Conservation (phyloP, 2,113 vertebrate genomes). For the Strigops habroptila region DNA sequence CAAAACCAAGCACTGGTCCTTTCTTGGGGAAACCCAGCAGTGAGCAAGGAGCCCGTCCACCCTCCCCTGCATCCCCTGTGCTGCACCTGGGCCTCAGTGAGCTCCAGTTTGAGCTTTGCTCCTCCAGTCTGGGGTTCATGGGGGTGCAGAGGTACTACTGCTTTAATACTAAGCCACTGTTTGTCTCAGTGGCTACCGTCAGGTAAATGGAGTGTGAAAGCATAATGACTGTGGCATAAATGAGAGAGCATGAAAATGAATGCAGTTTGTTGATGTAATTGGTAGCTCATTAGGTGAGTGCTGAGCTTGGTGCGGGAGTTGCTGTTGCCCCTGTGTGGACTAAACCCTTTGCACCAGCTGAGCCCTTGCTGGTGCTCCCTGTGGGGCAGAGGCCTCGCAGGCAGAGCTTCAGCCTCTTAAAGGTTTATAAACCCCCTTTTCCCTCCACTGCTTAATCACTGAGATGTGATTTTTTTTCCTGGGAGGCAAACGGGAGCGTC, state of each 20-base stretch:
- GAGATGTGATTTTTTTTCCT: not conserved
- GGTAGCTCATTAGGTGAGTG: conserved; percentile 29
- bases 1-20: not conserved
- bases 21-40: not conserved
- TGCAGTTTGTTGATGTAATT: conserved; percentile 37
- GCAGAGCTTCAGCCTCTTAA: not conserved
- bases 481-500: not conserved
- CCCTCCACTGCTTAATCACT: not conserved
- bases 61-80: accelerated
- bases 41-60: not conserved
- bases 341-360: not conserved
- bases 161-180: not conserved
- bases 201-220: conserved; percentile 53
- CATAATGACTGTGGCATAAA: not conserved
- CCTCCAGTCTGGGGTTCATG: not conserved
- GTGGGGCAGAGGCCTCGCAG: not conserved
- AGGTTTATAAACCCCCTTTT: not conserved
- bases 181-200: not conserved
- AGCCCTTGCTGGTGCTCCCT: not conserved
- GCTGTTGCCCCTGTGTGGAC: not conserved
- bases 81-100: not conserved
- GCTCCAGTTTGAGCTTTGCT: not conserved
- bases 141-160: not conserved
- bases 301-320: not conserved
- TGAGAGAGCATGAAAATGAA: conserved; percentile 41